A percentile compares a stretch with the other conserved stretches of the same genome.
Evolutionary conservation across 30 jellyfish, hydroid and myxozoan genomes (phyloP).

Genomic region (Turritopsis rubra): DNA sequence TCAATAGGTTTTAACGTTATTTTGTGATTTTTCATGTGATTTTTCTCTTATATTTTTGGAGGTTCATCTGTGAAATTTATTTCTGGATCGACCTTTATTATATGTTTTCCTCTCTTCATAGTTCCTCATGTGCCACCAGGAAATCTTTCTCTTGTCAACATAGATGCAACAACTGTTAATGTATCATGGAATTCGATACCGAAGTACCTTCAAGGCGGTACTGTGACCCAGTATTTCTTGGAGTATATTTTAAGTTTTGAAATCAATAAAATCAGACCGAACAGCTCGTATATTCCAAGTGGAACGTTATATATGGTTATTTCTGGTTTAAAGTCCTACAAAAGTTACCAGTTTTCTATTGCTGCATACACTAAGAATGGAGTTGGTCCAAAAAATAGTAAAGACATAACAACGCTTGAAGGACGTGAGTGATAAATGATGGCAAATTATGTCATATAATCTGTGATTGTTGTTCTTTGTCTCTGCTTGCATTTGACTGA

Average conservation of each 20-base stretch:
- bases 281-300: neutral
- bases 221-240: neutral
- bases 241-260: neutral
- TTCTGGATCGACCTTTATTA: too few species aligned
- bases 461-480: neutral
- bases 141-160: neutral
- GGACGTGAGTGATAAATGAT: neutral
- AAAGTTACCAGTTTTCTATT: neutral
- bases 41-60: too few species aligned
- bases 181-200: conserved; percentile 4
- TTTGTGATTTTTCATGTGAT: too few species aligned
- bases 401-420: neutral
- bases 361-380: neutral
- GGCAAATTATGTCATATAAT: neutral
- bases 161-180: neutral
- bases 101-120: neutral
- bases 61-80: too few species aligned
- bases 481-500: neutral
- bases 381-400: neutral
- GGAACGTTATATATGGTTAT: neutral
- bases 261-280: neutral
- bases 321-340: neutral
- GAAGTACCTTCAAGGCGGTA: neutral
- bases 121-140: conserved; percentile 11
- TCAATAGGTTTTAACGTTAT: too few species aligned